These are phyloP conservation scores for Lutjanus erythropterus DNA, from an alignment of 2,113 vertebrate genomes.

Conservation along the genomic window DNA sequence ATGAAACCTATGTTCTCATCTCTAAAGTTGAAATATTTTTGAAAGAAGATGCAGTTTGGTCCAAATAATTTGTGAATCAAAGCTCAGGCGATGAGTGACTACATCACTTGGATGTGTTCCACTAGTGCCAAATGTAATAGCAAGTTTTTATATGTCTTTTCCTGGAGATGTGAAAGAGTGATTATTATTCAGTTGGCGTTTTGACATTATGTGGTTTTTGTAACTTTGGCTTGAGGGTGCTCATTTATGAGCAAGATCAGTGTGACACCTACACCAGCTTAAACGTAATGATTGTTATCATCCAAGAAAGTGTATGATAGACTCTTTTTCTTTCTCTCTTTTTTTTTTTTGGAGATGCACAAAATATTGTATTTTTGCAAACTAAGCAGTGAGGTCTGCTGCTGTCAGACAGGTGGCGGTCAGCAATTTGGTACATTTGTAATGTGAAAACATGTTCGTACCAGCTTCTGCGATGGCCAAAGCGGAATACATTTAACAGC, in stretches of 20 bases:
- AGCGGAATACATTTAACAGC: slow-evolving; percentile 32
- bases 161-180: slow-evolving; percentile 37
- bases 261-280: slow-evolving; percentile 70
- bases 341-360: slow-evolving; percentile 31
- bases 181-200: slow-evolving; percentile 28
- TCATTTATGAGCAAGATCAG: slow-evolving; percentile 16
- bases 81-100: slow-evolving; percentile 59
- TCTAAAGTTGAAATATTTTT: slow-evolving; percentile 26
- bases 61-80: slow-evolving; percentile 44
- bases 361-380: slow-evolving; percentile 61
- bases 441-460: slow-evolving; percentile 50
- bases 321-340: background rate
- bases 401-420: slow-evolving; percentile 20
- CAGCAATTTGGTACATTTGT: slow-evolving; percentile 39
- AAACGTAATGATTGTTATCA: slow-evolving; percentile 45
- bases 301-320: slow-evolving; percentile 19
- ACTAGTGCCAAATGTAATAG: slow-evolving; percentile 74
- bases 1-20: slow-evolving; percentile 28
- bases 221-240: slow-evolving; percentile 49
- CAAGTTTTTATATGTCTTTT: slow-evolving; percentile 33
- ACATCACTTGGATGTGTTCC: slow-evolving; percentile 48
- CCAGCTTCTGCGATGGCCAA: slow-evolving; percentile 63
- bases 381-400: slow-evolving; percentile 17
- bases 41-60: slow-evolving; percentile 29
- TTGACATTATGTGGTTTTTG: slow-evolving; percentile 21